Base-by-base conservation (phyloP, 92 coral and sea anemone species). In the Diadumene lineata region DNA sequence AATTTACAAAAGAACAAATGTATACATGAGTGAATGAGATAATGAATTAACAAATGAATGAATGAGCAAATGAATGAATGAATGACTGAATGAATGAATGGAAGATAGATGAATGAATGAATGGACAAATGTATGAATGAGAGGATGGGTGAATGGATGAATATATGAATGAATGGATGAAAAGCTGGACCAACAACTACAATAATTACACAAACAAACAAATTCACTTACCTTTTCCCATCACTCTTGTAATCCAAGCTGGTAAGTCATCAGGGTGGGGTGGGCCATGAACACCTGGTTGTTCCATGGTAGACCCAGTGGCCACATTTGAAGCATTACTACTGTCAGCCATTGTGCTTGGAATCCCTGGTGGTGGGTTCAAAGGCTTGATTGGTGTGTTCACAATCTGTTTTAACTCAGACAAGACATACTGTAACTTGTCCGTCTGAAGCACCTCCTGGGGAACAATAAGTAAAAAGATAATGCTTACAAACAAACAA, bases 161-260 rank as follows among this genome's bases (percentile, higher is more conserved):
- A n/a, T n/a, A n/a, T n/a, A n/a, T n/a, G n/a, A n/a, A n/a, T n/a
- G n/a, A n/a, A n/a, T n/a, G n/a, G n/a, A n/a, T n/a, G n/a, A n/a
- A n/a, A n/a, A n/a, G n/a, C n/a, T n/a, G n/a, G 51, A 44, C 9
- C 17, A 17, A 44, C 9, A 8, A 17, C 9, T 8, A 8, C 10
- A 44, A 44, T 44, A 17, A 44, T 8, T 44, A 17, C 9, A 44
- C 17, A 17, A 44, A 44, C 17, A 17, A n/a, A n/a, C n/a, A n/a
- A n/a, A n/a, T n/a, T n/a, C n/a, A 53, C 53, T 53, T 72, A 94
- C 98, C 97, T 92, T 92, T 94, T 18, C 98, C 98, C 72, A 94
- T 83, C 25, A 94, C 98, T 79, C 93, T 86, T 10, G 96, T 86
- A 60, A 94, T 88, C 79, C 91, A 86, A 11, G 97, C 85, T 10